Percentiles rank a stretch among this genome's conserved stretches.
Evolutionary conservation across 2,113 vertebrate genomes (phyloP).

Genomic region (Neogobius melanostomus): DNA sequence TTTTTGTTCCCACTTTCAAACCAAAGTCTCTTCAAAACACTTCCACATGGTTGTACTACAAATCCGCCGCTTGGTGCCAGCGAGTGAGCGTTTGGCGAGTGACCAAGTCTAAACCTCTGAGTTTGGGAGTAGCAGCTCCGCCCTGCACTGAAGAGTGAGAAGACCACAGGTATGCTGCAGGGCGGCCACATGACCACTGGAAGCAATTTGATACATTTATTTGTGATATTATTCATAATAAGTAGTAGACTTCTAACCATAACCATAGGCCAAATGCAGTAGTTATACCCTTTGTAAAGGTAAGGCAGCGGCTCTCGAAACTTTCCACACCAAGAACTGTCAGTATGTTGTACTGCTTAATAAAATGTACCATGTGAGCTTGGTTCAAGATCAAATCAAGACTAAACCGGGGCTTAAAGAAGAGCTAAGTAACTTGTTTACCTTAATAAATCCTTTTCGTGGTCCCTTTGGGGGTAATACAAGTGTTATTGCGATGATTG

Average conservation of each 20-base stretch:
- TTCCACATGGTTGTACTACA: slow-evolving; percentile 73
- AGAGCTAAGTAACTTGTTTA: no score
- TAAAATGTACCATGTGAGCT: no score
- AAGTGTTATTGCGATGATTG: no score
- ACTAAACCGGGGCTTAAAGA: no score
- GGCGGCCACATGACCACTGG: slow-evolving; percentile 30
- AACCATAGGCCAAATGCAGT: not conserved
- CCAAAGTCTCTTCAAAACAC: slow-evolving; percentile 37
- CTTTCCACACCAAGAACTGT: no score
- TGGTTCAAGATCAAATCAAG: no score
- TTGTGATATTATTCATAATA: not conserved
- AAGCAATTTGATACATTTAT: not conserved
- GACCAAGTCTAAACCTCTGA: slow-evolving; percentile 59
- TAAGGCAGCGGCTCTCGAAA: not conserved
- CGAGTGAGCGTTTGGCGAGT: slow-evolving; percentile 50
- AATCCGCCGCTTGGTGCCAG: slow-evolving; percentile 55
- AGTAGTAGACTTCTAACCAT: not conserved
- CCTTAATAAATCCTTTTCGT: no score
- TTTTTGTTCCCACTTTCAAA: slow-evolving; percentile 19
- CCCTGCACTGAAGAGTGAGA: slow-evolving; percentile 64
- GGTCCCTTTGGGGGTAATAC: no score
- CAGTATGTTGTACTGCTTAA: no score
- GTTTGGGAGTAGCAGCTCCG: slow-evolving; percentile 59
- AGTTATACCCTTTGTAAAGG: not conserved
- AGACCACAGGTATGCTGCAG: slow-evolving; percentile 69